phyloP scores from a whole-genome alignment of 1,140 invertebrate species.

The Artemia franciscana region DNA sequence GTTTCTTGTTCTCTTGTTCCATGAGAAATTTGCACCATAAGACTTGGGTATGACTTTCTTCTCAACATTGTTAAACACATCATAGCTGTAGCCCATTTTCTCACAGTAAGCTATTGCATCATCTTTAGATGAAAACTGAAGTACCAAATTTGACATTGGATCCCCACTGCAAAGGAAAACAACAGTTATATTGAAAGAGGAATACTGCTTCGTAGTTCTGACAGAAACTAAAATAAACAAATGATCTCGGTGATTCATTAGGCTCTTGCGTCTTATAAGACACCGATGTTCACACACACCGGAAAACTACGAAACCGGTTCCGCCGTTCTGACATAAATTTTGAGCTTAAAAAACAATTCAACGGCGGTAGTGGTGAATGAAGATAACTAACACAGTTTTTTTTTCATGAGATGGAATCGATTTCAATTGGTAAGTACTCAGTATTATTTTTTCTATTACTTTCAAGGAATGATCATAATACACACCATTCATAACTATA shows the following conservation, averaged over 20 bases:
- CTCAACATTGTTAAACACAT: conserved; percentile 40
- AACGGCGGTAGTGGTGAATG: no score
- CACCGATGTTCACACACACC: no score
- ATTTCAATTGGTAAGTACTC: no score
- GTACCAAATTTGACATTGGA: conserved; percentile 72
- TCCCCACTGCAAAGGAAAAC: conserved; percentile 43
- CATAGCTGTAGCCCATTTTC: conserved; percentile 83
- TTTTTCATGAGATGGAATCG: no score
- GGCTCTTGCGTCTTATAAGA: no score
- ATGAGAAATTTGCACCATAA: conserved; percentile 79
- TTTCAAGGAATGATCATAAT: no score
- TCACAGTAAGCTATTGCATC: conserved; percentile 80
- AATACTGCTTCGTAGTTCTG: conserved; percentile 1
- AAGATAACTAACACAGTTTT: no score
- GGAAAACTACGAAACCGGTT: no score
- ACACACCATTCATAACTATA: no score
- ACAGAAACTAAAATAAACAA: neutral
- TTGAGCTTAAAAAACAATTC: no score
- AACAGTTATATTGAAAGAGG: neutral
- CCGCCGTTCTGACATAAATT: no score
- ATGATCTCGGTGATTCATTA: neutral
- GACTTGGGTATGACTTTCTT: conserved; percentile 55
- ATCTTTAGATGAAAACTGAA: conserved; percentile 54
- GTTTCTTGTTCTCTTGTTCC: conserved; percentile 80
- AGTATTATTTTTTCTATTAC: no score